Percentiles rank a stretch among this genome's conserved stretches.
phyloP scores from a whole-genome alignment of 2,888 invertebrate genomes.

The Germaria angustata region DNA sequence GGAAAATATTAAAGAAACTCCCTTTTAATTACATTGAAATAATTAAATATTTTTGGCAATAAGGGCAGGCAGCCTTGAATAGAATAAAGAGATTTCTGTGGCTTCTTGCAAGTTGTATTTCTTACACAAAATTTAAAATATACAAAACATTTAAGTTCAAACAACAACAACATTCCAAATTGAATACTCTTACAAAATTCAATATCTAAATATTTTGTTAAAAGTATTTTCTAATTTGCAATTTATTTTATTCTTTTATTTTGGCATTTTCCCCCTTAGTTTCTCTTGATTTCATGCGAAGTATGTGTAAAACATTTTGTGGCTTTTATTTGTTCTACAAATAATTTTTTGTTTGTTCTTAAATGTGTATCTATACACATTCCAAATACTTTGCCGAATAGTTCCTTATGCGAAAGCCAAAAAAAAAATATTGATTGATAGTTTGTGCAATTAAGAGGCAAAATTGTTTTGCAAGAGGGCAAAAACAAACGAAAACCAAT shows the following conservation, averaged over 20 bases:
- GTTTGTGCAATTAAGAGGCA: neutral
- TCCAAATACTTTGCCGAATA: no score
- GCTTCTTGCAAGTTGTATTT: neutral
- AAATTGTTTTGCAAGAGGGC: neutral
- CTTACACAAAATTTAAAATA: neutral
- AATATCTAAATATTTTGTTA: neutral
- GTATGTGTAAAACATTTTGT: constrained; percentile 43
- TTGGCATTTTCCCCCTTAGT: neutral
- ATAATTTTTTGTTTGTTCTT: neutral
- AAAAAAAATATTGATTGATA: neutral
- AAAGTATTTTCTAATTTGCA: neutral
- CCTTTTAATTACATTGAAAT: constrained; percentile 48
- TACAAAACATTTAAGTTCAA: neutral
- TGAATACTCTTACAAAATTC: neutral
- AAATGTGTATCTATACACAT: no score
- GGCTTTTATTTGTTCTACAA: constrained; percentile 35
- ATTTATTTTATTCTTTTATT: neutral
- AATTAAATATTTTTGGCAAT: constrained; percentile 32
- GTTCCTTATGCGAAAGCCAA: neutral
- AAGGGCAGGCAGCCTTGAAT: constrained; percentile 15
- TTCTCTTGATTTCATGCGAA: neutral
- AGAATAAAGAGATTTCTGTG: constrained; percentile 37
- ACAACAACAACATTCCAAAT: neutral
- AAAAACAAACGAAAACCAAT: neutral
- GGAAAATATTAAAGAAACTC: constrained; percentile 5